A percentile compares a stretch with the other conserved stretches of the same genome.
Evolutionary conservation across 1,140 invertebrate genomes (phyloP).

Genomic region (Manduca sexta): DNA sequence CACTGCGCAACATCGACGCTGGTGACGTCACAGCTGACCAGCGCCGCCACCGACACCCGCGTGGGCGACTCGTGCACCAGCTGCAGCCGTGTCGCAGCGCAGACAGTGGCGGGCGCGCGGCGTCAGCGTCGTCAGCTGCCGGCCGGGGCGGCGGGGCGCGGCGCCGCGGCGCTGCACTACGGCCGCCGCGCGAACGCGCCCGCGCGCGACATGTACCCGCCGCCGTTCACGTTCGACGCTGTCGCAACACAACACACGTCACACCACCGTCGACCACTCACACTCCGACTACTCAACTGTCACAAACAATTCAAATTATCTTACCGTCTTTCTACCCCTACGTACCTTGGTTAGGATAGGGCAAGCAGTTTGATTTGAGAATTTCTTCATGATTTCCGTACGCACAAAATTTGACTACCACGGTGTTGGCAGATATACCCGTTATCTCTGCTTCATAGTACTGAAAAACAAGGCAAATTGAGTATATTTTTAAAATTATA

Average conservation of each 20-base stretch:
- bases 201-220: constrained; percentile 25
- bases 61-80: too few relatives aligned
- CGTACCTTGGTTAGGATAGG: constrained; percentile 67
- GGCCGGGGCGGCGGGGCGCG: constrained; percentile 16
- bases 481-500: constrained; percentile 1
- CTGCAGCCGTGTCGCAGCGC: neutral
- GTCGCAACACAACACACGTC: neutral
- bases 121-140: constrained; percentile 17
- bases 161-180: constrained; percentile 41
- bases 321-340: too few relatives aligned
- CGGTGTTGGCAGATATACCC: constrained; percentile 83
- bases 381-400: constrained; percentile 94
- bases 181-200: constrained; percentile 39
- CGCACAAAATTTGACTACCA: constrained; percentile 88
- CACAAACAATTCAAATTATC: too few relatives aligned
- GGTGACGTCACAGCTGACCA: too few relatives aligned
- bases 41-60: too few relatives aligned
- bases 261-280: neutral
- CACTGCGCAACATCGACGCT: too few relatives aligned
- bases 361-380: constrained; percentile 83
- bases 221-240: constrained; percentile 1
- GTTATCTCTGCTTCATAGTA: constrained; percentile 90
- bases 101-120: constrained; percentile 5
- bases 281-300: too few relatives aligned
- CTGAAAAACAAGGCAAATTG: constrained; percentile 73